Evolutionary conservation across 2,888 invertebrate genomes (phyloP).

Genomic region (Ophraella communa): DNA sequence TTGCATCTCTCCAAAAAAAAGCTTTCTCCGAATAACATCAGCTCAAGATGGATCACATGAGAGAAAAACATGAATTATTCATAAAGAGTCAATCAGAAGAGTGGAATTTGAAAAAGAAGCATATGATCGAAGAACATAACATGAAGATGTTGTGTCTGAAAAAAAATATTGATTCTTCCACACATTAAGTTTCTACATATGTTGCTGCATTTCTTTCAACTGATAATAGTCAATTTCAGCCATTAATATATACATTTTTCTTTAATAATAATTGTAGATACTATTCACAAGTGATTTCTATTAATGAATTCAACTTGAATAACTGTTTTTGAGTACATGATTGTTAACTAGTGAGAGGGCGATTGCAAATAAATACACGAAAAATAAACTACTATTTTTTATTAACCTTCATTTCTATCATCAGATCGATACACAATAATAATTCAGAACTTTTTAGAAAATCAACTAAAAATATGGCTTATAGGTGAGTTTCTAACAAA

Average conservation of each 20-base stretch:
- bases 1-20: constrained; percentile 12
- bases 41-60: constrained; percentile 5
- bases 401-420: too few species aligned
- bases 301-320: background rate
- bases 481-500: too few species aligned
- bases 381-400: too few species aligned
- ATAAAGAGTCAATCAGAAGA: constrained; percentile 6
- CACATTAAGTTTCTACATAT: background rate
- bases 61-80: constrained; percentile 12
- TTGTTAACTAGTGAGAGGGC: background rate
- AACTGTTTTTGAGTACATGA: background rate
- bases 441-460: too few species aligned
- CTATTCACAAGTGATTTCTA: background rate
- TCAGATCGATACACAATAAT: too few species aligned
- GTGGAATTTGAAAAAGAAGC: constrained; percentile 7
- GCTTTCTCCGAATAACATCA: constrained; percentile 10
- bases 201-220: too few species aligned
- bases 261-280: background rate
- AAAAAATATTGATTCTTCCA: background rate
- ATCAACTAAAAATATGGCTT: too few species aligned
- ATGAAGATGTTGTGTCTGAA: background rate
- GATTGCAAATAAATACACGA: too few species aligned
- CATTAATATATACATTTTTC: background rate
- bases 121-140: constrained; percentile 4
- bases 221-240: too few species aligned